Percentiles rank a stretch among this genome's conserved stretches.
Evolutionary conservation across 2,113 vertebrate species (phyloP).

Genomic region (Leptobrachium leishanense): DNA sequence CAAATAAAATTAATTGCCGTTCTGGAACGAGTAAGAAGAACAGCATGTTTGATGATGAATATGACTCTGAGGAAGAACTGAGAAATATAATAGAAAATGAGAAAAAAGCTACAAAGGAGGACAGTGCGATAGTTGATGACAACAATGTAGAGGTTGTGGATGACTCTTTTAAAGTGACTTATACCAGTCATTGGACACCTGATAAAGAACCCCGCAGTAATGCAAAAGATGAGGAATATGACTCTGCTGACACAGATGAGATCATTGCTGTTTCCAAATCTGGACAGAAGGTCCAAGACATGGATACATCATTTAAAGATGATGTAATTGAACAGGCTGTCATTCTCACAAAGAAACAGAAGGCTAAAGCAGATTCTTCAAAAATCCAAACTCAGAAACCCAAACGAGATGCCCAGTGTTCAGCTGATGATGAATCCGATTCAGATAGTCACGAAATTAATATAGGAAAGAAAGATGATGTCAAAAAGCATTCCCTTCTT

Average conservation of each 20-base stretch:
- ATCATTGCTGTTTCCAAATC: conserved; percentile 73
- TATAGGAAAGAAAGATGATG: no score
- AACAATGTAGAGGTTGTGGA: conserved; percentile 80
- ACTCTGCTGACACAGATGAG: conserved; percentile 88
- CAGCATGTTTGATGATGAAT: conserved; percentile 57
- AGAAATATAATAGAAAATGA: conserved; percentile 61
- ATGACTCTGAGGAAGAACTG: conserved; percentile 80
- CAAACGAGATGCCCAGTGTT: not conserved
- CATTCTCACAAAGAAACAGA: not conserved
- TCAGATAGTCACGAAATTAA: no score
- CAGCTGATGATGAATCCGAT: no score
- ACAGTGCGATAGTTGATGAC: conserved; percentile 48
- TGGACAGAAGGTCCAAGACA: not conserved
- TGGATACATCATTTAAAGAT: conserved; percentile 8
- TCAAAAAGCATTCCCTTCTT: not conserved
- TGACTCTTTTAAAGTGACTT: conserved; percentile 69
- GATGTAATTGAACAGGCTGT: no score
- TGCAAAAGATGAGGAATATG: conserved; percentile 63
- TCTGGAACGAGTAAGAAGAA: not conserved
- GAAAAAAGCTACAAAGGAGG: conserved; percentile 47
- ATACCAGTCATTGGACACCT: conserved; percentile 52
- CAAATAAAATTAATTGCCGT: not conserved
- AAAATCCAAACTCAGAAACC: conserved; percentile 33
- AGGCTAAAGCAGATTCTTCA: conserved; percentile 7
- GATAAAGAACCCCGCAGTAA: conserved; percentile 14